A percentile compares a stretch with the other conserved stretches of the same genome.
These are phyloP conservation scores for Conistra vaccinii DNA, from an alignment of 2,888 invertebrate genomes.

Conservation along the genomic window DNA sequence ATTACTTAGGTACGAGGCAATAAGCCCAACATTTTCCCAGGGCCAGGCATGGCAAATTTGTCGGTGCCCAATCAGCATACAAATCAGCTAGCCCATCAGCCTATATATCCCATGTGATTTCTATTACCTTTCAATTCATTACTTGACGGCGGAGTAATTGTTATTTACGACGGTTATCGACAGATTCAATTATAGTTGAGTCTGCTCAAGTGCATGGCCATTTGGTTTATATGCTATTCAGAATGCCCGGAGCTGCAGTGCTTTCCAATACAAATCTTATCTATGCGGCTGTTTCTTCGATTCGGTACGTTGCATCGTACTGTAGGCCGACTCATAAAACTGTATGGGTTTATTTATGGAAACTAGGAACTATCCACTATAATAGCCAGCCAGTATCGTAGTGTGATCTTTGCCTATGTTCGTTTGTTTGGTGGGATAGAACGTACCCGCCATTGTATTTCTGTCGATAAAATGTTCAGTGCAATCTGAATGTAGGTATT, in stretches of 20 bases:
- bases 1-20: not conserved
- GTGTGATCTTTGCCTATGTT: not conserved
- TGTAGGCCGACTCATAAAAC: constrained; percentile 43
- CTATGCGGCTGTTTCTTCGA: constrained; percentile 48
- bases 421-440: constrained; percentile 4
- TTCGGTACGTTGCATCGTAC: constrained; percentile 26
- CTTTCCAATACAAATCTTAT: constrained; percentile 61
- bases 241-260: constrained; percentile 63
- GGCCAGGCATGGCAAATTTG: not conserved
- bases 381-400: not conserved
- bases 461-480: not conserved
- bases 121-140: constrained; percentile 45
- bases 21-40: not conserved
- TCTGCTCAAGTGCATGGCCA: constrained; percentile 73
- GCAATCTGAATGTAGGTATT: not conserved
- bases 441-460: not conserved
- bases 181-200: constrained; percentile 71
- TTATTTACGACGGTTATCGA: constrained; percentile 70
- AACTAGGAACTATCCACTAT: constrained; percentile 15
- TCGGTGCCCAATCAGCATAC: not conserved
- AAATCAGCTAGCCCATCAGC: not conserved
- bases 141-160: constrained; percentile 53
- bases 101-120: constrained; percentile 5
- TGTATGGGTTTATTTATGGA: constrained; percentile 60
- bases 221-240: constrained; percentile 72